phyloP scores from a whole-genome alignment of 1,140 invertebrate genomes.

The Heliconius eleuchia region DNA sequence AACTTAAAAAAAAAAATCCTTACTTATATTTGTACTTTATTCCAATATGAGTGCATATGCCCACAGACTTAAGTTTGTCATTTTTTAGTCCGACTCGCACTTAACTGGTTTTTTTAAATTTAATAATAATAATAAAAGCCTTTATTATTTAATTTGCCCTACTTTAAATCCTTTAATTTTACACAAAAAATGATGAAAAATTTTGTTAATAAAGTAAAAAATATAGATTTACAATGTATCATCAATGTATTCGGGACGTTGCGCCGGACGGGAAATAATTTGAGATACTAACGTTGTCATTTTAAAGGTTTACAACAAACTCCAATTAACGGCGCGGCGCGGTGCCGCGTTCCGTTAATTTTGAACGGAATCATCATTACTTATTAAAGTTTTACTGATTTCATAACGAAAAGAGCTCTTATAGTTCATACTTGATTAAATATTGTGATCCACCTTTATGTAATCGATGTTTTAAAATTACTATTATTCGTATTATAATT shows the following conservation, averaged over 20 bases:
- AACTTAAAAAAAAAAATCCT: too few species aligned
- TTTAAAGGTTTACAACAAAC: slow-evolving; percentile 33
- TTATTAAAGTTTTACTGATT: slow-evolving; percentile 31
- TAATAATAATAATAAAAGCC: too few species aligned
- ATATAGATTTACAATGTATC: neutral
- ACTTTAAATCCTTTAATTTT: too few species aligned
- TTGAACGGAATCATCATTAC: slow-evolving; percentile 15
- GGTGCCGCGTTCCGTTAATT: slow-evolving; percentile 12
- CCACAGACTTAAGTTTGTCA: too few species aligned
- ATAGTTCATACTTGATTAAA: neutral
- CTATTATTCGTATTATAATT: neutral
- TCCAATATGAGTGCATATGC: too few species aligned
- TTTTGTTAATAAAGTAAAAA: too few species aligned
- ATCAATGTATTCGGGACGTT: neutral
- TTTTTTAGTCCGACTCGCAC: too few species aligned
- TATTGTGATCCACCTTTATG: neutral
- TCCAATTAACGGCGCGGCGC: slow-evolving; percentile 22
- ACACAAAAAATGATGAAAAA: too few species aligned
- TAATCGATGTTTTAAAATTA: neutral
- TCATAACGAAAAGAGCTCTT: slow-evolving; percentile 26
- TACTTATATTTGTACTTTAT: too few species aligned
- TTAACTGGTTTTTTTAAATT: too few species aligned
- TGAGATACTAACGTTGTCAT: slow-evolving; percentile 29
- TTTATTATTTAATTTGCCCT: too few species aligned
- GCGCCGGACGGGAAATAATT: slow-evolving; percentile 11